A percentile compares a stretch with the other conserved stretches of the same genome.
phyloP scores from a whole-genome alignment of 2,797 vertebrate species.

The Sparidentex hasta region DNA sequence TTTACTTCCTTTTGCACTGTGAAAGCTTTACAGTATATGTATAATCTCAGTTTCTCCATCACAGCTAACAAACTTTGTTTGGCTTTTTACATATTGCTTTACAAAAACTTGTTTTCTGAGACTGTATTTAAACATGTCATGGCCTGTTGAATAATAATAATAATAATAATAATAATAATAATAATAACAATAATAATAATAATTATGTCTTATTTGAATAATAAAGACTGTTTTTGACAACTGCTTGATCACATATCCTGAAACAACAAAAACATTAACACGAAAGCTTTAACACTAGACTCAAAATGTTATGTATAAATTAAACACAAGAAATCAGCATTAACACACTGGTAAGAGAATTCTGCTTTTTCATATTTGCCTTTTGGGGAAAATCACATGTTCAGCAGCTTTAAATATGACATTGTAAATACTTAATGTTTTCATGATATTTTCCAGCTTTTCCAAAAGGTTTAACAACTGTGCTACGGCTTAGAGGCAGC shows the following conservation, averaged over 20 bases:
- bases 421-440: constrained; percentile 32
- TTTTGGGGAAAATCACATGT: constrained; percentile 23
- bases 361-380: not conserved
- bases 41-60: too few species aligned
- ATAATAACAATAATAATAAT: too few species aligned
- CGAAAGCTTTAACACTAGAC: not conserved
- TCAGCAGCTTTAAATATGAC: constrained; percentile 19
- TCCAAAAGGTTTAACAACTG: constrained; percentile 2
- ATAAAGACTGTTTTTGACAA: too few species aligned
- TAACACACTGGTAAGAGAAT: not conserved
- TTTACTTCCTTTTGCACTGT: too few species aligned
- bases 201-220: too few species aligned
- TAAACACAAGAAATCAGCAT: not conserved
- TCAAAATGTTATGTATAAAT: constrained; percentile 19
- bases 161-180: too few species aligned
- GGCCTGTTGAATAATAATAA: too few species aligned
- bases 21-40: too few species aligned
- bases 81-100: too few species aligned
- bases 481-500: not conserved
- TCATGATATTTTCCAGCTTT: constrained; percentile 18
- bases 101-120: too few species aligned
- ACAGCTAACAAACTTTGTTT: too few species aligned
- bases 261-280: not conserved
- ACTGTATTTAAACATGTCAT: too few species aligned
- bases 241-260: constrained; percentile 10